Evolutionary conservation across 1,140 invertebrate genomes (phyloP).

Genomic region (Drosophila carrolli): DNA sequence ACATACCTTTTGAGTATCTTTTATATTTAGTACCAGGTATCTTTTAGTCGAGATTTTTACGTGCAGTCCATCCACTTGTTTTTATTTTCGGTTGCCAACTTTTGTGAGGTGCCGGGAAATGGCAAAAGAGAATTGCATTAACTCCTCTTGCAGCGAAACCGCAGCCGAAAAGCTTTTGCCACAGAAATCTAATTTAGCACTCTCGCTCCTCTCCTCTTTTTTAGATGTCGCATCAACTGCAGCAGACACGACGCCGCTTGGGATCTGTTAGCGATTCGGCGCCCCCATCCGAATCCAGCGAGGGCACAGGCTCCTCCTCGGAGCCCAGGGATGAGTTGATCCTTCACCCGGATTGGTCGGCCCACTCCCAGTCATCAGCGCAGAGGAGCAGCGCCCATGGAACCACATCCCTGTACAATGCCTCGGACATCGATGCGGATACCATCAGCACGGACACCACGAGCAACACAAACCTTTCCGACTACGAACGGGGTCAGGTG

Average conservation of each 20-base stretch:
- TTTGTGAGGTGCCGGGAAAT: constrained; percentile 35
- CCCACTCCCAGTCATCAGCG: constrained; percentile 70
- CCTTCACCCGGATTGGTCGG: constrained; percentile 76
- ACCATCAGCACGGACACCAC: constrained; percentile 80
- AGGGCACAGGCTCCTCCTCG: constrained; percentile 81
- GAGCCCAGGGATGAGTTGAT: constrained; percentile 77
- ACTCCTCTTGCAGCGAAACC: constrained; percentile 32
- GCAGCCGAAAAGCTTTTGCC: constrained; percentile 68
- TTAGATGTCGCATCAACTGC: constrained; percentile 78
- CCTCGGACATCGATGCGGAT: constrained; percentile 79
- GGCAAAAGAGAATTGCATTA: constrained; percentile 52
- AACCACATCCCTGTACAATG: constrained; percentile 75
- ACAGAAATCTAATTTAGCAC: constrained; percentile 72
- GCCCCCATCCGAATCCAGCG: constrained; percentile 81
- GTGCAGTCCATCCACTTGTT: constrained; percentile 7
- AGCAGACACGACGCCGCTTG: constrained; percentile 78
- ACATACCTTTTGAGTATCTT: too few relatives aligned
- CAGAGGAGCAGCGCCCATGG: constrained; percentile 71
- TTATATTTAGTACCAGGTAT: background rate
- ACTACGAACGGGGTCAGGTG: constrained; percentile 90
- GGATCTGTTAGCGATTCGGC: constrained; percentile 82
- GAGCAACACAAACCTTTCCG: constrained; percentile 86
- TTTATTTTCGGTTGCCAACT: constrained; percentile 40
- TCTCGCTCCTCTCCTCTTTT: constrained; percentile 23
- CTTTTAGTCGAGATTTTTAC: background rate